Evolutionary conservation across 2,888 invertebrate genomes (phyloP), one percentile per base, ranked within the genome.

Genomic region (Noctuana brunneofusca): DNA sequence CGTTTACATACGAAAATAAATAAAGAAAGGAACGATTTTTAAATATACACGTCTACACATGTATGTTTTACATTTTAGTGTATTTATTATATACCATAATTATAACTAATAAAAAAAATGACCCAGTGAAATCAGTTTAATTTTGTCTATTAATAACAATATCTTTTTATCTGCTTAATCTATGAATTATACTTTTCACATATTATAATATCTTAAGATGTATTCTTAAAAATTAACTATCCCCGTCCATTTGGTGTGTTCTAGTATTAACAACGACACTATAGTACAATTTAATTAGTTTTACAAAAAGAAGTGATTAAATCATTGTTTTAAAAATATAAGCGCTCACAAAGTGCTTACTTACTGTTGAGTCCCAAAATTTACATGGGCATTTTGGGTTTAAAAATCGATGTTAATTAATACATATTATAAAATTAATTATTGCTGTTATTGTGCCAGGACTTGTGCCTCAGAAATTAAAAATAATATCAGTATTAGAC

Each of bases 401-500:
- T 16, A 43, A 20, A 50, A 48, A 57, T 57, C 27, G 41, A 55
- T 63, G 53, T 43, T 27, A 27, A 63, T 30, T 32, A 5, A 8
- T 14, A 32, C n/a, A n/a, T 20, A 4, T 32, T 49, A 24, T 63
- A 24, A 22, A 41, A 22, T 24, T 49, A 30, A 30, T 55, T 9
- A 58, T 58, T 46, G 35, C 32, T 67, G 43, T 59, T 65, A 38
- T 62, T 65, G 66, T 70, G 70, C 66, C 68, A 69, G 68, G 64
- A 69, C 64, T 58, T 63, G 71, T 70, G 69, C 70, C 67, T 72
- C 46, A 60, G 58, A 63, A 63, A 35, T 12, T 65, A 68, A 67
- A 68, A 46, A 14, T 32, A 48, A 65, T 55, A 71, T 74, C 76
- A 78, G 77, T 78, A 76, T 78, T 78, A 76, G 68, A 38, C n/a